Evolutionary conservation across 2,113 vertebrate genomes (phyloP).

Genomic region (Oryzias melastigma): DNA sequence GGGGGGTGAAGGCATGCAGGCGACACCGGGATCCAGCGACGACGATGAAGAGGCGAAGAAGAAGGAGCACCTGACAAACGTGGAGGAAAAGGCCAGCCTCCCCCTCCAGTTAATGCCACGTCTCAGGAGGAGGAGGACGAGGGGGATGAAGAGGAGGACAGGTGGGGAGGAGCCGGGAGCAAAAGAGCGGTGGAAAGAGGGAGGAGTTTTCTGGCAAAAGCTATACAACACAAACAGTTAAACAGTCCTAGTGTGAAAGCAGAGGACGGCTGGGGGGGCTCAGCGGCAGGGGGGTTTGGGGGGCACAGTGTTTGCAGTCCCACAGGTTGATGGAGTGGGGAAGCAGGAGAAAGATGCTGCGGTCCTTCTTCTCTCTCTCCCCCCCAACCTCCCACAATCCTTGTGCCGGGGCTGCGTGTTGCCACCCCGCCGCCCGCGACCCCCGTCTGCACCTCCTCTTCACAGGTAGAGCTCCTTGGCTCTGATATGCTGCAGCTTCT

Average conservation of each 20-base stretch:
- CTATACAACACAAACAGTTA: slow-evolving; percentile 70
- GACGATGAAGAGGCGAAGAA: neutral
- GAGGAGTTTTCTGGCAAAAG: slow-evolving; percentile 60
- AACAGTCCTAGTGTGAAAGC: slow-evolving; percentile 54
- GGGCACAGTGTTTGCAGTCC: slow-evolving; percentile 47
- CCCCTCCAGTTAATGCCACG: slow-evolving; percentile 68
- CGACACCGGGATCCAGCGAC: neutral
- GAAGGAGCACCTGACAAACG: slow-evolving; percentile 67
- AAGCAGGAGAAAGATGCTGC: slow-evolving; percentile 32
- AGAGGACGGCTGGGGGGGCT: slow-evolving; percentile 31
- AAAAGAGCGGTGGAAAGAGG: slow-evolving; percentile 44
- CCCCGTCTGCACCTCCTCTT: slow-evolving; percentile 48
- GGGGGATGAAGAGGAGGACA: slow-evolving; percentile 15
- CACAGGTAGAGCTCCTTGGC: slow-evolving; percentile 93
- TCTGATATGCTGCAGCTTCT: slow-evolving; percentile 94
- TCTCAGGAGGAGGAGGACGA: slow-evolving; percentile 37
- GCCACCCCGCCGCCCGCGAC: neutral
- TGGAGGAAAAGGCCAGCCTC: slow-evolving; percentile 78
- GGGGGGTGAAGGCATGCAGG: slow-evolving; percentile 48
- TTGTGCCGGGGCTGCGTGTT: slow-evolving; percentile 24
- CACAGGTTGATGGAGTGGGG: slow-evolving; percentile 34
- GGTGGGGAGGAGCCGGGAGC: slow-evolving; percentile 17
- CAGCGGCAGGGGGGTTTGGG: slow-evolving; percentile 5
- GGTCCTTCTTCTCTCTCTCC: slow-evolving; percentile 16
- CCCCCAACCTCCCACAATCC: slow-evolving; percentile 1